Evolutionary conservation across 1,140 invertebrate species (phyloP).

Genomic region (Drosophila pallidifrons): DNA sequence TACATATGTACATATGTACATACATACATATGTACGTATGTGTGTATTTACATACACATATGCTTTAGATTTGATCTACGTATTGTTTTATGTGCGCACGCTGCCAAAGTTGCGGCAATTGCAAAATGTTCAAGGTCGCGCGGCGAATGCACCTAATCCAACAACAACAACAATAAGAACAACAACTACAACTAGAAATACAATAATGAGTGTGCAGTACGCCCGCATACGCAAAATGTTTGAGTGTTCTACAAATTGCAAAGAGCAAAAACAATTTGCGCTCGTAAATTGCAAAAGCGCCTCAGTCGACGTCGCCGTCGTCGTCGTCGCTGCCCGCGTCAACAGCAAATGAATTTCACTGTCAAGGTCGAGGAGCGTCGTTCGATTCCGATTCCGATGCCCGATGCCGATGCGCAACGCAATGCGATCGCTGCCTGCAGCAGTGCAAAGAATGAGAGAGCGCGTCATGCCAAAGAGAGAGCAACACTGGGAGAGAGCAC

Average conservation of each 20-base stretch:
- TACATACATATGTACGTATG: no score
- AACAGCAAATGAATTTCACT: conserved; percentile 79
- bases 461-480: conserved; percentile 21
- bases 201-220: conserved; percentile 15
- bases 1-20: not conserved
- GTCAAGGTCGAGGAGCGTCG: conserved; percentile 80
- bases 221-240: conserved; percentile 74
- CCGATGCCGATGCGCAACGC: conserved; percentile 78
- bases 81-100: conserved; percentile 68
- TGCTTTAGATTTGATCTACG: not conserved
- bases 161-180: conserved; percentile 27
- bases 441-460: conserved; percentile 3
- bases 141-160: conserved; percentile 72
- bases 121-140: conserved; percentile 67
- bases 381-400: conserved; percentile 59
- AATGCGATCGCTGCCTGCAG: conserved; percentile 63
- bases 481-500: conserved; percentile 27
- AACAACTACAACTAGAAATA: conserved; percentile 13
- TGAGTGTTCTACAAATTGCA: conserved; percentile 67
- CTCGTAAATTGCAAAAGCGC: conserved; percentile 79
- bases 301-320: conserved; percentile 39
- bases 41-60: conserved; percentile 24
- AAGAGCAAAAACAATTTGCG: conserved; percentile 65
- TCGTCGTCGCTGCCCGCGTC: conserved; percentile 32
- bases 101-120: conserved; percentile 66